Evolutionary conservation across 2,888 invertebrate genomes (phyloP).

Genomic region (Mythimna loreyi): DNA sequence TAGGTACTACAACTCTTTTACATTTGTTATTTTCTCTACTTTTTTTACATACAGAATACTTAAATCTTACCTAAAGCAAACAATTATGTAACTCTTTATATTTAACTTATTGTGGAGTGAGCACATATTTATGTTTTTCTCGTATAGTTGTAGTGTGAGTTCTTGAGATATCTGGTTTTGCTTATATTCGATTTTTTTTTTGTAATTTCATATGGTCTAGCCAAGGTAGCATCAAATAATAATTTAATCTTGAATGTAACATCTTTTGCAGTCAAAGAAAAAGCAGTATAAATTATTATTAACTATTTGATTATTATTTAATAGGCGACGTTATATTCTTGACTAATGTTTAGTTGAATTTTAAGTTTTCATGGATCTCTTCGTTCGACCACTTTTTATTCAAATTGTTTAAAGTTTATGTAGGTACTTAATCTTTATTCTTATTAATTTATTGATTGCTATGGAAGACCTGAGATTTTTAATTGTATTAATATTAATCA

Average conservation of each 20-base stretch:
- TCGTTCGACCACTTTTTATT: not conserved
- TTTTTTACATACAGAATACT: not conserved
- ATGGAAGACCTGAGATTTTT: conserved; percentile 1
- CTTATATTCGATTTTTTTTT: not conserved
- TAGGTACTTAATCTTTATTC: conserved; percentile 1
- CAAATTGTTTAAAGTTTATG: not conserved
- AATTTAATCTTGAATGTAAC: not conserved
- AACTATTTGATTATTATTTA: not conserved
- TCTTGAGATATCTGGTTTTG: conserved; percentile 13
- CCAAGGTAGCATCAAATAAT: too few species aligned
- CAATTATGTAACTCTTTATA: not conserved
- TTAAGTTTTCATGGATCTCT: not conserved
- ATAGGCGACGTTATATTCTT: not conserved
- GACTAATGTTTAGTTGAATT: not conserved
- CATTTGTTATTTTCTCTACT: not conserved
- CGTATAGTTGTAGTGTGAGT: not conserved
- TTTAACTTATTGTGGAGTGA: conserved; percentile 22
- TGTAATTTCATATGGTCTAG: not conserved
- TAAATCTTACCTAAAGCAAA: not conserved
- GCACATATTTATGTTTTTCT: conserved; percentile 16
- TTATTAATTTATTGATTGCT: not conserved
- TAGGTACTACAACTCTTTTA: not conserved
- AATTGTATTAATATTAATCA: conserved; percentile 22
- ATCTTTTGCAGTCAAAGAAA: not conserved
- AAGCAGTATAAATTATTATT: not conserved